phyloP scores from a whole-genome alignment of 2,888 invertebrate species.

The Cephus rjabovi region DNA sequence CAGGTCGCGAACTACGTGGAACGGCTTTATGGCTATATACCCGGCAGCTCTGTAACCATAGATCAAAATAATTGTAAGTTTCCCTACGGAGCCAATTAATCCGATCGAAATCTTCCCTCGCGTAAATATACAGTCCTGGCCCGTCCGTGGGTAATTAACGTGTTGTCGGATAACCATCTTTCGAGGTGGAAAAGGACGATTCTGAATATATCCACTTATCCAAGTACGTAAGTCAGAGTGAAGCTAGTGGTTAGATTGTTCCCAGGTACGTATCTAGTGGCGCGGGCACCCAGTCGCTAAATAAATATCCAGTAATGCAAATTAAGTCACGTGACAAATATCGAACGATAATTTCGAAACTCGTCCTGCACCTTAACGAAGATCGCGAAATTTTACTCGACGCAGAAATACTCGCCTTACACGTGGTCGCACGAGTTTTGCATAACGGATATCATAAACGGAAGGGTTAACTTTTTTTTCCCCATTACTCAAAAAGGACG shows the following conservation, averaged over 20 bases:
- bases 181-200: not conserved
- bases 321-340: not conserved
- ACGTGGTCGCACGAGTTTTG: conserved; percentile 5
- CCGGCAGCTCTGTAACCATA: not conserved
- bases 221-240: not conserved
- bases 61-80: conserved; percentile 5
- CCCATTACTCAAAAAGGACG: conserved; percentile 37
- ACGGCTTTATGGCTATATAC: not conserved
- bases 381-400: too few relatives aligned
- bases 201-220: not conserved
- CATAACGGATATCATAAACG: conserved; percentile 45
- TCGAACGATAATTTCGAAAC: not conserved
- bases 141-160: conserved; percentile 48
- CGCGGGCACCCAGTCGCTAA: not conserved
- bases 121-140: conserved; percentile 35
- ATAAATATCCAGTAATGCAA: not conserved
- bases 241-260: not conserved
- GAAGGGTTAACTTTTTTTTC: conserved; percentile 49
- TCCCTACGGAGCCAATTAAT: conserved; percentile 37
- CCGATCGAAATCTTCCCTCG: conserved; percentile 40
- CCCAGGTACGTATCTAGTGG: not conserved
- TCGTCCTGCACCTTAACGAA: too few relatives aligned
- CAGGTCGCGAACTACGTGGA: not conserved
- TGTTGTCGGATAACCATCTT: conserved; percentile 10
- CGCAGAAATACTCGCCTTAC: too few relatives aligned